Evolutionary conservation across 2,113 vertebrate genomes (phyloP), one percentile per base, ranked within the genome.

Genomic region (Sinocyclocheilus rhinocerous): DNA sequence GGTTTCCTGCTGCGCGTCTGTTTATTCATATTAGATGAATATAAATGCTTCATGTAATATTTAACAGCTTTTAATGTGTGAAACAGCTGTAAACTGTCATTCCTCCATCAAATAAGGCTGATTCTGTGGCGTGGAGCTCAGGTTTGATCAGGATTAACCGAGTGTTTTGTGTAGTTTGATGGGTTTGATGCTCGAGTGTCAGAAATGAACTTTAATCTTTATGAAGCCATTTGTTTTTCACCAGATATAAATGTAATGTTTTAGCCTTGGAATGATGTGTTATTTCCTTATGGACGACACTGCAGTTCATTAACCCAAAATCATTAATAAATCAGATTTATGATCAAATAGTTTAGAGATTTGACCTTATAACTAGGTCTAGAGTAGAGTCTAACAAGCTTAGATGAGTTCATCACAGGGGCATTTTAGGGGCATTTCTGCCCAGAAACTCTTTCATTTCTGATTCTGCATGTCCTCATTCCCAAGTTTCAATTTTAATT

Each of bases 1-100:
- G 67, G 67, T 83, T 72, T 84, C 67, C 69, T 84, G 63, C 26
- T 57, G 33, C 82, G 63, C 81, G 63, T 52, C 4, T 33, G 6
- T 69, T 13, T 65, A 2, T 15, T 63, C n/a, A 48, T 50, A 52
- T 69, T 20, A 70, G 4, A 82, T 15, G 39, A 48, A 11, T 10
- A 18, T 24, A 18, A 63, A 16, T 65, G 0, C 16, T 45, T 45
- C 4, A 63, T 42, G 7, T 45, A 39, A 29, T 26, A 26, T 48
- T 16, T 18, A 48, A 20, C 29, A 11, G n/a, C 6, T 26, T 63
- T 45, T 16, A 42, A 26, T 15, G 10, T 5, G 36, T 65, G 3
- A 6, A 39, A 26, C n/a, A 15, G 20, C 18, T 79, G 29, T 61
- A 5, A 24, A 61, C 3, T 4, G 22, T 1, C 6, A 16, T 9